A percentile compares a stretch with the other conserved stretches of the same genome.
phyloP scores from a whole-genome alignment of 2,888 invertebrate genomes.

The Drosophila suboccidentalis region DNA sequence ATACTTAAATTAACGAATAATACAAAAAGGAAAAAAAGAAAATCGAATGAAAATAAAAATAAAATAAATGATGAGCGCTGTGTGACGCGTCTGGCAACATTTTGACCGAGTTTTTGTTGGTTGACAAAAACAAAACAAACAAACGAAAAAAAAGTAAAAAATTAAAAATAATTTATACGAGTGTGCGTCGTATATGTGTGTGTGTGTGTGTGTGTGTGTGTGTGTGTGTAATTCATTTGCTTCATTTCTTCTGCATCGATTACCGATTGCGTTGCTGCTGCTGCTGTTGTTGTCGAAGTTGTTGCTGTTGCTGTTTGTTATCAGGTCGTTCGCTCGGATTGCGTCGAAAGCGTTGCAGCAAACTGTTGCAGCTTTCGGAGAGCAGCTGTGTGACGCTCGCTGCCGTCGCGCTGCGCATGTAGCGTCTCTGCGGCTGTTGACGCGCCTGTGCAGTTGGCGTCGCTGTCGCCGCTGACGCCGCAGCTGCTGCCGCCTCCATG shows the following conservation, averaged over 20 bases:
- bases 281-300: slow-evolving; percentile 49
- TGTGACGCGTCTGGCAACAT: slow-evolving; percentile 63
- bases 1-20: slow-evolving; percentile 62
- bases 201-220: slow-evolving; percentile 8
- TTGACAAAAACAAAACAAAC: slow-evolving; percentile 46
- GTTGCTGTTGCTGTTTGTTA: slow-evolving; percentile 80
- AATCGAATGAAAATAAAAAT: slow-evolving; percentile 56
- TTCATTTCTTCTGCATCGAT: slow-evolving; percentile 77
- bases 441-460: slow-evolving; percentile 80
- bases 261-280: slow-evolving; percentile 78
- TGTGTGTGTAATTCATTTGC: slow-evolving; percentile 50
- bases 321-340: slow-evolving; percentile 91
- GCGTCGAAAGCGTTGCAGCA: slow-evolving; percentile 92
- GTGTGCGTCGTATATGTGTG: slow-evolving; percentile 1
- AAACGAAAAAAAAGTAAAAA: slow-evolving; percentile 30
- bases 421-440: slow-evolving; percentile 90
- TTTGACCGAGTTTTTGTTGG: slow-evolving; percentile 73
- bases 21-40: slow-evolving; percentile 32
- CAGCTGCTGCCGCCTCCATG: slow-evolving; percentile 41
- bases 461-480: slow-evolving; percentile 35
- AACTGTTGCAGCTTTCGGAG: slow-evolving; percentile 94
- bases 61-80: slow-evolving; percentile 60
- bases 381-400: slow-evolving; percentile 94
- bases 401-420: slow-evolving; percentile 91
- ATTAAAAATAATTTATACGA: slow-evolving; percentile 71